A percentile compares a stretch with the other conserved stretches of the same genome.
phyloP scores from a whole-genome alignment of 2,113 vertebrate genomes.

The Epinephelus moara region DNA sequence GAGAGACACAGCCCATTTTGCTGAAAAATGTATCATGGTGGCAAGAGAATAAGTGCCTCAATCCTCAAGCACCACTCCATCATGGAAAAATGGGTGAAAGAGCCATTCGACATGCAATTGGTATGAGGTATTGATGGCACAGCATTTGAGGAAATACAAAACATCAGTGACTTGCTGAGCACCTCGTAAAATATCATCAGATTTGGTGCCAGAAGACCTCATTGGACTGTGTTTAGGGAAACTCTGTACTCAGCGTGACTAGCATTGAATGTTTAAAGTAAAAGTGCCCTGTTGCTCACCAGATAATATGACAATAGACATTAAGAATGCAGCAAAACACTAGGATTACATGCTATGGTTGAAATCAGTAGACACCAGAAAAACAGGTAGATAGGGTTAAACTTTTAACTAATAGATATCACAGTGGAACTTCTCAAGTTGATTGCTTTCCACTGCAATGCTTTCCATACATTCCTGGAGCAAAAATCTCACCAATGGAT shows the following conservation, averaged over 20 bases:
- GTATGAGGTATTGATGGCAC: background rate
- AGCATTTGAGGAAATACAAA: background rate
- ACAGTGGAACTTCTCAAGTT: too few relatives aligned
- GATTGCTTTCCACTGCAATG: too few relatives aligned
- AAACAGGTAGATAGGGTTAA: too few relatives aligned
- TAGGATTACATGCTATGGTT: background rate
- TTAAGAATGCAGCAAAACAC: background rate
- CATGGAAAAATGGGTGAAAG: background rate
- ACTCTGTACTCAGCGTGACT: background rate
- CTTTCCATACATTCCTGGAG: too few relatives aligned
- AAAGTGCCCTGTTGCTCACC: background rate
- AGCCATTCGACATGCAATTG: background rate
- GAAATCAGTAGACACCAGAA: background rate
- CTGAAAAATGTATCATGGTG: background rate
- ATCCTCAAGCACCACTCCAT: background rate
- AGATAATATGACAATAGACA: too few relatives aligned
- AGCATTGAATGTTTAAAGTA: too few relatives aligned
- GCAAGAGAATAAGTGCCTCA: conserved; percentile 8
- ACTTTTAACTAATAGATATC: too few relatives aligned
- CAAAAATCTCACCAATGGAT: too few relatives aligned
- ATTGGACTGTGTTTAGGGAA: background rate
- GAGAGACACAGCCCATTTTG: background rate
- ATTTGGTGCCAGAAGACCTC: background rate
- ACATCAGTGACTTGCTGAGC: background rate
- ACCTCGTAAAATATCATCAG: background rate